Evolutionary conservation across 2,797 vertebrate species (phyloP).

Genomic region (Neosilurus mollespiculum): DNA sequence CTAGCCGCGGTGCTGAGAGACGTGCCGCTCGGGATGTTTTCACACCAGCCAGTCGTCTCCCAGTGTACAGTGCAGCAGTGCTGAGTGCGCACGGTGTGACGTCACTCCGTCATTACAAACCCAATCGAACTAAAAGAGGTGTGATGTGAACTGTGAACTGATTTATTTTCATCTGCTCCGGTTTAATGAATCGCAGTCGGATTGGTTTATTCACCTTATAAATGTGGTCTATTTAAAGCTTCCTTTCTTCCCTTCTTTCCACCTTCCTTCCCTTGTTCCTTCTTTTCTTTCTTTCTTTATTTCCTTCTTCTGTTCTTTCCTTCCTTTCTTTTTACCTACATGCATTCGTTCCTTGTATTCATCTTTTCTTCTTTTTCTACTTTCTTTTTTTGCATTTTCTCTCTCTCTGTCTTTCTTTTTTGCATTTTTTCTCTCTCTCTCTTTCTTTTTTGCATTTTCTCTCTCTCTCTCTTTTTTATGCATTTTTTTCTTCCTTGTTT

Average conservation of each 20-base stretch:
- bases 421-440: background rate
- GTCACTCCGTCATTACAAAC: background rate
- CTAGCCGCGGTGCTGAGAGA: background rate
- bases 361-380: background rate
- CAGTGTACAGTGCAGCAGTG: background rate
- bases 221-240: too few species aligned
- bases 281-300: background rate
- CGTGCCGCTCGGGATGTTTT: background rate
- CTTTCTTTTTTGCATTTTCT: background rate
- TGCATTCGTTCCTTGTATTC: background rate
- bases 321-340: background rate
- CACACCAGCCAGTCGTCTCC: background rate
- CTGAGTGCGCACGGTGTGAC: background rate
- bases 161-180: background rate
- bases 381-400: background rate
- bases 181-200: background rate
- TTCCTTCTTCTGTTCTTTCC: constrained; percentile 2
- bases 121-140: too few species aligned
- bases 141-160: background rate
- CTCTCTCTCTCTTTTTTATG: background rate
- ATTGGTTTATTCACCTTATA: background rate
- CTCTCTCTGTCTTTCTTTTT: background rate
- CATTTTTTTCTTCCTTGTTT: background rate
- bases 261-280: background rate
- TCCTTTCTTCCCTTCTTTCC: background rate